Evolutionary conservation across 2,113 vertebrate species (phyloP).

Genomic region (Eudyptes chrysolophus): DNA sequence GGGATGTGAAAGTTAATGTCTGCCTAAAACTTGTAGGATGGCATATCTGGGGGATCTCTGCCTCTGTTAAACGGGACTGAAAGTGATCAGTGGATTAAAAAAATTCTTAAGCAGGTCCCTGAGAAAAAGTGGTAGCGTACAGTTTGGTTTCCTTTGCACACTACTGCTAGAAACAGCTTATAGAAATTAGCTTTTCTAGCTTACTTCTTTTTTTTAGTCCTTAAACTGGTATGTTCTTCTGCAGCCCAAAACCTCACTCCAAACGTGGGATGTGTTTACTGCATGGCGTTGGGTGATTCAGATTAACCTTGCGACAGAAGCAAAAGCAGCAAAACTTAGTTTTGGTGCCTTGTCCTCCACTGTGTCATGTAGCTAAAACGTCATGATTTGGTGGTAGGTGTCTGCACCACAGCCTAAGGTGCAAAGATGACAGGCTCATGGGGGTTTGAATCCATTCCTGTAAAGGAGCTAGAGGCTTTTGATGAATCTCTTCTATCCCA

Average conservation of each 20-base stretch:
- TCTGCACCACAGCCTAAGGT: neutral
- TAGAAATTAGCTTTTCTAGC: neutral
- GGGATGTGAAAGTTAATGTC: neutral
- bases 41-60: neutral
- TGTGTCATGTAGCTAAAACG: neutral
- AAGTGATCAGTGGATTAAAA: neutral
- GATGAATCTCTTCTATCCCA: neutral
- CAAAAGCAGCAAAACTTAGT: neutral
- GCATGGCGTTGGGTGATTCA: accelerated
- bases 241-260: neutral
- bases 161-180: neutral
- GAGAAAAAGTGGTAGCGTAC: neutral
- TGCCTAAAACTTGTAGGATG: neutral
- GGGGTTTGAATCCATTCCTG: neutral
- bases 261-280: neutral
- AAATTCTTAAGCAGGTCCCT: neutral
- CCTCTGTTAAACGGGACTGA: neutral
- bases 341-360: neutral
- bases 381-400: neutral
- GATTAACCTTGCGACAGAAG: neutral
- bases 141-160: neutral
- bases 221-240: neutral
- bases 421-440: neutral
- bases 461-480: neutral
- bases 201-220: neutral